Evolutionary conservation across 2,113 vertebrate species (phyloP), one percentile per base, ranked within the genome.

Genomic region (Solea senegalensis): DNA sequence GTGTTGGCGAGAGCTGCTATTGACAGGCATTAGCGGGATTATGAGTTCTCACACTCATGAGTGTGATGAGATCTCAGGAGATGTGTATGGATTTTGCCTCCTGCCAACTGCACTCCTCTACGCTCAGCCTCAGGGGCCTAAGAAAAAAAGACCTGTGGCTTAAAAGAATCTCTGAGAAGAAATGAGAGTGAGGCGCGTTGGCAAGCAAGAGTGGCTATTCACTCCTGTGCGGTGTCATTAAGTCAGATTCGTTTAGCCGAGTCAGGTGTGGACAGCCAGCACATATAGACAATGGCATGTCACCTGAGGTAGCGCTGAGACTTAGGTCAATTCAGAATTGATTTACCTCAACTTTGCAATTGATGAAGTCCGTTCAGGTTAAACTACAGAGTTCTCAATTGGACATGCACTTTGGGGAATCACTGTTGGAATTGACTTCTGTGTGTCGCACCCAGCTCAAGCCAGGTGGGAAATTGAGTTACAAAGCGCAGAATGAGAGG

Each of bases 321-420:
- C 81, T 71, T 48, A 15, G 82, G 86, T 91, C 91, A 92, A 88
- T 92, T 88, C 70, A 28, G 78, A 89, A 91, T 91, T 91, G 90
- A 93, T 92, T 93, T 88, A 89, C 74, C 82, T 89, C 86, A 87
- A 86, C 86, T 75, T 67, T 68, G 64, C 85, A 65, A 91, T 93
- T 92, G 89, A 93, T 90, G 84, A 88, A 89, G 90, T 93, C 91
- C 84, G 87, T 90, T 90, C 85, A 83, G 72, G 83, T 90, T 90
- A 89, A 91, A 91, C 89, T 86, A 71, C 78, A 69, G 88, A 80
- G 72, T 85, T 90, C 82, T 89, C 45, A 62, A 87, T 83, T 90
- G 76, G 87, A 86, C 81, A 62, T 81, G 84, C 81, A 84, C 88
- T 91, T 89, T 76, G 64, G 69, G 57, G 85, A 78, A 76, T 66